A percentile compares a stretch with the other conserved stretches of the same genome.
Conservation (phyloP, 2,888 invertebrate species). For the Nemoura dubitans region DNA sequence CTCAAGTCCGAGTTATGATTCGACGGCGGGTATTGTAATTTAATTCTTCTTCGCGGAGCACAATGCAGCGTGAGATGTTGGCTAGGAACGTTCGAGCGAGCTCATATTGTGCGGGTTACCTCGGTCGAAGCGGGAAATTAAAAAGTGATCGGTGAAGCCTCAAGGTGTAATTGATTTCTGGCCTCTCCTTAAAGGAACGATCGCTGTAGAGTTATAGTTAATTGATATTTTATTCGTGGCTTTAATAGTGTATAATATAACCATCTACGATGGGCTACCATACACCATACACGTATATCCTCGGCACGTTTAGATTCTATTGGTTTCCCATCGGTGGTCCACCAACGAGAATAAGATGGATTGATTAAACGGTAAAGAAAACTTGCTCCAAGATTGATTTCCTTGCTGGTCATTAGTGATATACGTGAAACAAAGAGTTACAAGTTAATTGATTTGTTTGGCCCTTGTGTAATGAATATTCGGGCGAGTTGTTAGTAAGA, state of each 20-base stretch:
- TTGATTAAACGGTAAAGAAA: constrained; percentile 28
- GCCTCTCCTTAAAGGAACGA: constrained; percentile 7
- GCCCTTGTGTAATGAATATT: not conserved
- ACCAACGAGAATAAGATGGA: constrained; percentile 34
- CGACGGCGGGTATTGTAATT: not conserved
- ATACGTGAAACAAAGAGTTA: constrained; percentile 15
- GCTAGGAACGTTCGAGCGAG: not conserved
- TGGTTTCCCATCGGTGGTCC: constrained; percentile 38
- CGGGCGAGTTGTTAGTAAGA: not conserved
- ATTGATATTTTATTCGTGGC: constrained; percentile 22
- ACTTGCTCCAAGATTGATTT: constrained; percentile 31
- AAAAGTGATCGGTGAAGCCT: not conserved
- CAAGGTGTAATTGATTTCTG: constrained; percentile 4
- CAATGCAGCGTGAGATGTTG: not conserved
- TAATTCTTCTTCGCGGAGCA: not conserved
- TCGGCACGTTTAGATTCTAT: constrained; percentile 25
- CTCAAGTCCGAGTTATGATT: not conserved
- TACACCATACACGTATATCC: not conserved
- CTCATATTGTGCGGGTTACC: not conserved
- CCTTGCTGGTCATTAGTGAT: constrained; percentile 32
- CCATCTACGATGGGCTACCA: constrained; percentile 15
- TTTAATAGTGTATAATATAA: constrained; percentile 9
- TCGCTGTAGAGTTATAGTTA: not conserved
- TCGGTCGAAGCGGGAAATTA: not conserved
- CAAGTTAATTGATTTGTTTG: constrained; percentile 39